Conservation (phyloP, 53 echinoderm and acorn worm genomes). For the Temnopleurus reevesii region DNA sequence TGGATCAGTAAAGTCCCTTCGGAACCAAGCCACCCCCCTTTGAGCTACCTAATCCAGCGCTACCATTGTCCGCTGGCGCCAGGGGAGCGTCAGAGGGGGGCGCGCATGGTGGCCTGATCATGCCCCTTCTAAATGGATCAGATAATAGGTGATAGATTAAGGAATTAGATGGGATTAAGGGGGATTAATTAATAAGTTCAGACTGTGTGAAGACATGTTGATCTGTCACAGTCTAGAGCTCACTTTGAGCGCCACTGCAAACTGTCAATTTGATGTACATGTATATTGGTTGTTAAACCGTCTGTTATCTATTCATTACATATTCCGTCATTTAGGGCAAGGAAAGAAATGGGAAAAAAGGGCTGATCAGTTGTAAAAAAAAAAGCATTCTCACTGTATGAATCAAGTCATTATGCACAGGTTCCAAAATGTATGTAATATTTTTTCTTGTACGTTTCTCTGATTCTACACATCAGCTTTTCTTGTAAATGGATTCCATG, state of each 20-base stretch:
- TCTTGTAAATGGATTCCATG: too few species aligned
- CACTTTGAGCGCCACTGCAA: not conserved
- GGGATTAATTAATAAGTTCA: slow-evolving; percentile 34
- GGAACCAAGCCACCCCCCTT: not conserved
- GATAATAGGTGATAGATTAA: not conserved
- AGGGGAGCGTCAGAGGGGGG: not conserved
- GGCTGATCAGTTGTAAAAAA: too few species aligned
- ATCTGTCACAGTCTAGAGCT: not conserved
- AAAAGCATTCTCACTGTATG: too few species aligned
- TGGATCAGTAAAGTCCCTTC: not conserved
- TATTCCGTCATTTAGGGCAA: too few species aligned
- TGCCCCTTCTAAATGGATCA: slow-evolving; percentile 3
- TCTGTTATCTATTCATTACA: too few species aligned
- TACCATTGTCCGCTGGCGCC: not conserved
- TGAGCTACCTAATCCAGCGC: slow-evolving; percentile 4
- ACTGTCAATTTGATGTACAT: too few species aligned
- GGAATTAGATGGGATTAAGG: not conserved
- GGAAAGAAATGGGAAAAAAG: too few species aligned
- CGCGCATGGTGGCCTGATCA: not conserved
- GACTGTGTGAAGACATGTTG: not conserved
- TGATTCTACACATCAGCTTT: too few species aligned
- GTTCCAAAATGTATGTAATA: too few species aligned
- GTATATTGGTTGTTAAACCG: too few species aligned
- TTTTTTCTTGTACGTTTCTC: too few species aligned
- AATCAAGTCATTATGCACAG: too few species aligned